Evolutionary conservation across 2,888 invertebrate species (phyloP).

Genomic region (Lymantria monacha): DNA sequence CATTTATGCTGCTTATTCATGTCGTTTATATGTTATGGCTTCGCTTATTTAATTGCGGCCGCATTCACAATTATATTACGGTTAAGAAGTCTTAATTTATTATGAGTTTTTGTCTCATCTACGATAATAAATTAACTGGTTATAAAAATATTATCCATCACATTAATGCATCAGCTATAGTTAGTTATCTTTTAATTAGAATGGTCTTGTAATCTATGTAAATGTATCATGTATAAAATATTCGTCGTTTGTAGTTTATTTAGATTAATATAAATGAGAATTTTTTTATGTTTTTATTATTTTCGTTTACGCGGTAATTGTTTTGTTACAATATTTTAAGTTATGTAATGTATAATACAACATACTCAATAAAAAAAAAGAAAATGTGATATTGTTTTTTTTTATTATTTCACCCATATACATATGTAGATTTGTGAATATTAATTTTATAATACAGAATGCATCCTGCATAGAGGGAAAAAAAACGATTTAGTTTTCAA

Average conservation of each 20-base stretch:
- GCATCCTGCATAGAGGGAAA: neutral
- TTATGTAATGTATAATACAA: conserved; percentile 61
- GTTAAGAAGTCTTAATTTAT: neutral
- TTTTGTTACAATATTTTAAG: conserved; percentile 73
- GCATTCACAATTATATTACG: conserved; percentile 20
- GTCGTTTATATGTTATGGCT: conserved; percentile 31
- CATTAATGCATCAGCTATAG: conserved; percentile 38
- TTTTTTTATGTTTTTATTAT: conserved; percentile 57
- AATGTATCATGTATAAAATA: conserved; percentile 70
- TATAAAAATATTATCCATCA: conserved; percentile 23
- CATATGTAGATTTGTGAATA: too few species aligned
- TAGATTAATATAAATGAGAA: conserved; percentile 57
- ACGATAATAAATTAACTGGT: conserved; percentile 21
- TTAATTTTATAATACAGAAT: too few species aligned
- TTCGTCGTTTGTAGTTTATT: conserved; percentile 57
- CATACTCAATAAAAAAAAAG: conserved; percentile 37
- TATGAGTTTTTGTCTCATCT: too few species aligned
- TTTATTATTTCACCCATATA: neutral
- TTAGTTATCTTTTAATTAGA: conserved; percentile 37
- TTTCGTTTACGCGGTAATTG: conserved; percentile 63
- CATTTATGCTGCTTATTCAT: conserved; percentile 1
- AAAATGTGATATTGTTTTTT: conserved; percentile 18
- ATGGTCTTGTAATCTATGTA: conserved; percentile 75
- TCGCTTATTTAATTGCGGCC: conserved; percentile 19
- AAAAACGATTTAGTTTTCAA: too few species aligned